Conservation (phyloP, 2,888 invertebrate genomes). For the Ecdyonurus torrentis region DNA sequence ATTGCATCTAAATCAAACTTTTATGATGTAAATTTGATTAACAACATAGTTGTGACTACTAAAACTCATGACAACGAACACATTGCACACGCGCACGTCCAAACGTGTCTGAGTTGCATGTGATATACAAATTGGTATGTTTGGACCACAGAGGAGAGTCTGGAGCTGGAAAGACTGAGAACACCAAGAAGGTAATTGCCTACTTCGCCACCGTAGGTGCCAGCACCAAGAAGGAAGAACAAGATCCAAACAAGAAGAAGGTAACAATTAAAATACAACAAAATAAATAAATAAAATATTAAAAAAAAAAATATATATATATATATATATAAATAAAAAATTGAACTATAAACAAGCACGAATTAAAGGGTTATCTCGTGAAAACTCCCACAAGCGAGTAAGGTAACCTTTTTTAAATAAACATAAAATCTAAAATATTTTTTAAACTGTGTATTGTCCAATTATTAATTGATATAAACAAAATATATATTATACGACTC, state of each 20-base stretch:
- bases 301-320: not conserved
- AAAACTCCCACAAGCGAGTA: not conserved
- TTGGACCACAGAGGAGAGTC: slow-evolving; percentile 65
- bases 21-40: too few relatives aligned
- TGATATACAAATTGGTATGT: slow-evolving; percentile 13
- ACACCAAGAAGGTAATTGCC: slow-evolving; percentile 99
- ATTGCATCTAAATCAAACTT: too few relatives aligned
- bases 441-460: not conserved
- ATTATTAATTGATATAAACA: not conserved
- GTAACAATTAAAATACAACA: slow-evolving; percentile 10
- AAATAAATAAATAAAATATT: not conserved
- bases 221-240: slow-evolving; percentile 55
- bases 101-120: too few relatives aligned
- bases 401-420: not conserved
- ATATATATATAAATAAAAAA: not conserved
- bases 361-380: not conserved
- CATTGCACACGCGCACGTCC: too few relatives aligned
- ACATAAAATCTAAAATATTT: not conserved
- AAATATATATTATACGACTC: not conserved
- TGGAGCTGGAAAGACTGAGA: slow-evolving; percentile 99
- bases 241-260: slow-evolving; percentile 29
- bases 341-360: too few relatives aligned
- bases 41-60: too few relatives aligned
- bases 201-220: slow-evolving; percentile 98
- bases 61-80: too few relatives aligned